Base-by-base conservation (phyloP, 2,888 invertebrate genomes). In the Cephus rjabovi region DNA sequence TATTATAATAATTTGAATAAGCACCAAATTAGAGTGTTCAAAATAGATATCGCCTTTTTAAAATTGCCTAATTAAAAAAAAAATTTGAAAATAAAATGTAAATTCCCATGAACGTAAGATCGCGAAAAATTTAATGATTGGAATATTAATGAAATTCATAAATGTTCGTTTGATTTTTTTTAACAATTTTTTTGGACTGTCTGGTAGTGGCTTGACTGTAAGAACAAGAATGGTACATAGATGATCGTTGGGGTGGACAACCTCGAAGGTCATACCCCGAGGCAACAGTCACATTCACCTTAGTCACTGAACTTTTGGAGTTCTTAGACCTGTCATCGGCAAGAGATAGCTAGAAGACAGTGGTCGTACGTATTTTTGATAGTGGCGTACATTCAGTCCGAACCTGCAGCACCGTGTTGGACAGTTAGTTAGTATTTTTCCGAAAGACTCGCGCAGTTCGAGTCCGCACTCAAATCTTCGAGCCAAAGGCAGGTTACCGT, bases 281-380 rank as follows among this genome's bases (percentile, higher is more conserved):
- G 78, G 78, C 76, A 68, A 31, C 37, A 73, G 68, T n/a, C 70
- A 75, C 78, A 73, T 78, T 78, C 78, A 78, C 78, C 78, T 78
- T 78, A 78, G 78, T 78, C 78, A 78, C 71, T 76, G n/a, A 76
- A 78, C 73, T 78, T 78, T 73, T 78, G 56, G 73, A 78, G 75
- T 78, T 73, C 73, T 75, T 73, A 76, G 56, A 76, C 73, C 76
- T 76, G 78, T 78, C 78, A 73, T 33, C 56, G 78, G 68, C 34
- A 40, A 40, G 68, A n/a, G 75, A 75, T 56, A 40, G 40, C 75
- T n/a, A 31, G 35, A 15, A 69, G 40, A 73, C 76, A 33, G 69
- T 15, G 31, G 75, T 30, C 74, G 34, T 33, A 69, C 34, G 31
- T 34, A 31, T 34, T 77, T 74, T 77, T 77, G 79, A 79, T 76